phyloP scores from a whole-genome alignment of 2,113 vertebrate species.

The Myiagra hebetior region DNA sequence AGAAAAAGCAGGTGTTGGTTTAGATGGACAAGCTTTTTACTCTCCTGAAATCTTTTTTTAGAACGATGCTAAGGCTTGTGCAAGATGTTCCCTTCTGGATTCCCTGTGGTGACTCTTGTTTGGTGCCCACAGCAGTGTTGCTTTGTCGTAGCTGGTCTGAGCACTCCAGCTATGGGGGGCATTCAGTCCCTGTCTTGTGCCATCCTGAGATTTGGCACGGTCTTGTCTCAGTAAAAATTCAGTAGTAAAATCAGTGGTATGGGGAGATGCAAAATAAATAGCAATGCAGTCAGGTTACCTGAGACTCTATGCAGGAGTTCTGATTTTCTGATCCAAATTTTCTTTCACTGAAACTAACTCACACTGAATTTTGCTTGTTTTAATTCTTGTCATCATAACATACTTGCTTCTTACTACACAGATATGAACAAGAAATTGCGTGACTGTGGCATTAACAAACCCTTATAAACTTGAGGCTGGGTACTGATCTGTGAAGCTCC shows the following conservation, averaged over 20 bases:
- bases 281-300: neutral
- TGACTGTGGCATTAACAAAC: neutral
- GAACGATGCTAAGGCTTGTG: neutral
- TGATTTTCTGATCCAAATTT: neutral
- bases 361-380: neutral
- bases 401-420: neutral
- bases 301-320: neutral
- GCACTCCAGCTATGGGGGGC: neutral
- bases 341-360: neutral
- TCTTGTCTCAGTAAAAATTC: neutral
- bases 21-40: neutral
- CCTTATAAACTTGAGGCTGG: neutral
- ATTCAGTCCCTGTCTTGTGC: neutral
- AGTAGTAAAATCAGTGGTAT: neutral
- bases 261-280: neutral
- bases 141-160: neutral
- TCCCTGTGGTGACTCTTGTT: no score
- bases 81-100: neutral
- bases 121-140: neutral
- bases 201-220: neutral
- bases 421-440: neutral
- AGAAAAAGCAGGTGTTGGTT: neutral
- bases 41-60: neutral
- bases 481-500: neutral
- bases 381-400: accelerated